phyloP scores from a whole-genome alignment of 2,888 invertebrate species.

The Criorhina ranunculi region DNA sequence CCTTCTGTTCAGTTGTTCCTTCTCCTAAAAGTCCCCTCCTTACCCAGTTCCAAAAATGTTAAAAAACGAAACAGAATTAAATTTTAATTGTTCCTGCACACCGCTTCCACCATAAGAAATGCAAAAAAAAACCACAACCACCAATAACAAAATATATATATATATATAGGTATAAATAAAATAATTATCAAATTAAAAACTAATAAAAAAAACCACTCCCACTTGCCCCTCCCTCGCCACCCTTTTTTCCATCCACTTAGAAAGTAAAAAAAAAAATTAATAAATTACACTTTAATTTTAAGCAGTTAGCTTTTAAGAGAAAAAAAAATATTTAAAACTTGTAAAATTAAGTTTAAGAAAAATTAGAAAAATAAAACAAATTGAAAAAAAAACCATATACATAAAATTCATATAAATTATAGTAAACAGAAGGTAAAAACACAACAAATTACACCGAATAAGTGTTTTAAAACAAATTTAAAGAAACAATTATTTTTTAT shows the following conservation, averaged over 20 bases:
- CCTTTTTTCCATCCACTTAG: conserved; percentile 67
- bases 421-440: conserved; percentile 48
- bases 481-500: conserved; percentile 61
- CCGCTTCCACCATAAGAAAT: conserved; percentile 73
- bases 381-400: conserved; percentile 71
- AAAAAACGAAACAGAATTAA: conserved; percentile 35
- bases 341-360: conserved; percentile 75
- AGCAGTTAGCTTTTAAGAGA: conserved; percentile 75
- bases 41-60: conserved; percentile 11
- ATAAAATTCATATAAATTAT: conserved; percentile 74
- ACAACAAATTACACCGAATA: conserved; percentile 76
- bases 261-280: conserved; percentile 53
- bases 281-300: conserved; percentile 76
- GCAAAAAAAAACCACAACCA: conserved; percentile 65
- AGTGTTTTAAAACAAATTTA: conserved; percentile 67
- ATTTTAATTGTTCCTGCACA: conserved; percentile 73
- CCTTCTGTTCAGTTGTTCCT: conserved; percentile 46
- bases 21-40: conserved; percentile 4
- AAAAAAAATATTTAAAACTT: conserved; percentile 69
- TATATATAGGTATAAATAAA: conserved; percentile 71
- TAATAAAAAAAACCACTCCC: conserved; percentile 14
- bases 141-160: conserved; percentile 40
- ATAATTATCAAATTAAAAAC: conserved; percentile 54
- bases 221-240: conserved; percentile 28
- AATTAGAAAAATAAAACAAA: conserved; percentile 70